Percentiles rank a stretch among this genome's conserved stretches.
These are phyloP conservation scores for Ceryle rudis DNA, from an alignment of 2,797 vertebrate genomes.

Conservation along the genomic window DNA sequence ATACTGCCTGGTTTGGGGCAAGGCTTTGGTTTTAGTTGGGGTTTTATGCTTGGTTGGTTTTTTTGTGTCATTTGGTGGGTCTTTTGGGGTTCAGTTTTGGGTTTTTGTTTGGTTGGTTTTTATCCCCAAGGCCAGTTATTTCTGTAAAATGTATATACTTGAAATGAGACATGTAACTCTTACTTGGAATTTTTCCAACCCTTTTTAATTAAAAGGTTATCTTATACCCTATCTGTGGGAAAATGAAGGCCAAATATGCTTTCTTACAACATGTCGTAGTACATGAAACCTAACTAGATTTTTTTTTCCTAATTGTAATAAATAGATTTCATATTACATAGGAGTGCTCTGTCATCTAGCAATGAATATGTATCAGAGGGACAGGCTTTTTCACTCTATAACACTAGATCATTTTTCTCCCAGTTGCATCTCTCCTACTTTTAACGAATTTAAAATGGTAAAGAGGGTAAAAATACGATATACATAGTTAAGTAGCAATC, in stretches of 20 bases:
- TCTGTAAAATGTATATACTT: not conserved
- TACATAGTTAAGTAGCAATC: not conserved
- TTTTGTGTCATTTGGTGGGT: too few relatives aligned
- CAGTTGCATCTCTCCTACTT: not conserved
- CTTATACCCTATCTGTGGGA: not conserved
- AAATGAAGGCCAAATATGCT: not conserved
- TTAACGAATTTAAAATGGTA: not conserved
- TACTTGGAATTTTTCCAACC: not conserved
- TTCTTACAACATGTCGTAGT: not conserved
- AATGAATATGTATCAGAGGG: not conserved
- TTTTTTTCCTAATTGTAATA: not conserved
- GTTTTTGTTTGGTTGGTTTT: not conserved
- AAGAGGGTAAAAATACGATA: not conserved
- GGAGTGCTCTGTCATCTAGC: not conserved
- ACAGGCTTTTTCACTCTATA: not conserved
- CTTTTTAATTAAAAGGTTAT: not conserved
- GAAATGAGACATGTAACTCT: not conserved
- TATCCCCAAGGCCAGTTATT: not conserved
- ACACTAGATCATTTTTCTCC: not conserved
- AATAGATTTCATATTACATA: not conserved
- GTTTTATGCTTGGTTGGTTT: too few relatives aligned
- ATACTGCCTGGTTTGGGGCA: accelerated
- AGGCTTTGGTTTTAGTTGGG: not conserved
- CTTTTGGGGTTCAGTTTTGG: too few relatives aligned
- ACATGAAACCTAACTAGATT: not conserved